A percentile compares a stretch with the other conserved stretches of the same genome.
These are phyloP conservation scores for Brachylomia viminalis DNA, from an alignment of 2,888 invertebrate genomes.

Conservation along the genomic window DNA sequence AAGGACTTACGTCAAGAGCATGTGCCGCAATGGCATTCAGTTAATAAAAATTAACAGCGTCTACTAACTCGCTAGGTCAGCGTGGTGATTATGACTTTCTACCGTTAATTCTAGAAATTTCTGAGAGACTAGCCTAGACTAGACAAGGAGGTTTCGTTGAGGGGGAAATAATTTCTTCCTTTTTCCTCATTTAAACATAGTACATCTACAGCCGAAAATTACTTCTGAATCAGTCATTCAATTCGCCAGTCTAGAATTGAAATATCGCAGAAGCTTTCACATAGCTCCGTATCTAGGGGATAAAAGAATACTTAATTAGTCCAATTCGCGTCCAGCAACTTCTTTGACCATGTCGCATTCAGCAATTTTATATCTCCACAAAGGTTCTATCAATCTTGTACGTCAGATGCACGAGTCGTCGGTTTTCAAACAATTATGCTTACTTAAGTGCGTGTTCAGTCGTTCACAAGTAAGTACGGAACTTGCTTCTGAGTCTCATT, in stretches of 20 bases:
- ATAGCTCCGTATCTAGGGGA: not conserved
- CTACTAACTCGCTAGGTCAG: not conserved
- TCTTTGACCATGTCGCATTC: conserved; percentile 62
- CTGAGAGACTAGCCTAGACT: not conserved
- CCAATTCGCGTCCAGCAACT: conserved; percentile 1
- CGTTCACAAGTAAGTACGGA: conserved; percentile 69
- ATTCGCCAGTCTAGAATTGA: not conserved
- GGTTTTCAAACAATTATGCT: conserved; percentile 87
- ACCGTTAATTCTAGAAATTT: not conserved
- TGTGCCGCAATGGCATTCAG: not conserved
- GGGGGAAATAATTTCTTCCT: not conserved
- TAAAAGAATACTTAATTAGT: not conserved
- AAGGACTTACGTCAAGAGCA: not conserved
- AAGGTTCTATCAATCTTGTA: conserved; percentile 84
- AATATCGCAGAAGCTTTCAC: not conserved
- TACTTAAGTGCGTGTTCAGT: conserved; percentile 85
- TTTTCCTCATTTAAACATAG: not conserved
- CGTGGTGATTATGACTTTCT: not conserved
- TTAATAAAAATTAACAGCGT: not conserved
- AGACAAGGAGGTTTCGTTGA: not conserved
- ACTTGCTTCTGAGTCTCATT: conserved; percentile 53
- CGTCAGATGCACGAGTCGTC: conserved; percentile 84
- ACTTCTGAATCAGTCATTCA: not conserved
- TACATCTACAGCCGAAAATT: not conserved
- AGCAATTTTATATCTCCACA: conserved; percentile 68